A percentile compares a stretch with the other conserved stretches of the same genome.
Conservation (phyloP, 2,113 vertebrate species). For the Indicator maculatus region DNA sequence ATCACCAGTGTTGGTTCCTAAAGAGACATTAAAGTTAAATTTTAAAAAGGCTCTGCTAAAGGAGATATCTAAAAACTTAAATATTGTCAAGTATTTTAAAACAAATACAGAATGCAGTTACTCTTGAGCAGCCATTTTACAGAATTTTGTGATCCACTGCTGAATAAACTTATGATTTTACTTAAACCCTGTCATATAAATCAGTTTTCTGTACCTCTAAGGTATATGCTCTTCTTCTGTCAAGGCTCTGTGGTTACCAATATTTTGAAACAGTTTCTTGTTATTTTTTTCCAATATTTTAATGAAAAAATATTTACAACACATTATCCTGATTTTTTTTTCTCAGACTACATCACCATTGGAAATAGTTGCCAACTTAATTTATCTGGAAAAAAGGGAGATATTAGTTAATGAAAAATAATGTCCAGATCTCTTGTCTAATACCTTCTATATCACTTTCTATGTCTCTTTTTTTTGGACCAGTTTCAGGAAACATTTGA, state of each 20-base stretch:
- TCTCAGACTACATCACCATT: neutral
- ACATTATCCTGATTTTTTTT: neutral
- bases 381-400: neutral
- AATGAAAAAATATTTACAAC: neutral
- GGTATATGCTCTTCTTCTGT: neutral
- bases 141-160: neutral
- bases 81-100: neutral
- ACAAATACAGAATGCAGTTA: neutral
- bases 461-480: neutral
- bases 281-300: neutral
- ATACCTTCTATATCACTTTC: neutral
- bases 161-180: neutral
- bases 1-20: neutral
- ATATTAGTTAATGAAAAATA: neutral
- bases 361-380: neutral
- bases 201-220: neutral
- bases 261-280: neutral
- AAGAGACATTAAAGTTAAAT: neutral
- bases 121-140: neutral
- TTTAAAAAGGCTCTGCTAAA: neutral
- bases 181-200: neutral
- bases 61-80: neutral
- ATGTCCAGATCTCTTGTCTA: neutral
- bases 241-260: neutral
- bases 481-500: neutral